Base-by-base conservation (phyloP, 2,113 vertebrate species). In the Nettapus auritus region DNA sequence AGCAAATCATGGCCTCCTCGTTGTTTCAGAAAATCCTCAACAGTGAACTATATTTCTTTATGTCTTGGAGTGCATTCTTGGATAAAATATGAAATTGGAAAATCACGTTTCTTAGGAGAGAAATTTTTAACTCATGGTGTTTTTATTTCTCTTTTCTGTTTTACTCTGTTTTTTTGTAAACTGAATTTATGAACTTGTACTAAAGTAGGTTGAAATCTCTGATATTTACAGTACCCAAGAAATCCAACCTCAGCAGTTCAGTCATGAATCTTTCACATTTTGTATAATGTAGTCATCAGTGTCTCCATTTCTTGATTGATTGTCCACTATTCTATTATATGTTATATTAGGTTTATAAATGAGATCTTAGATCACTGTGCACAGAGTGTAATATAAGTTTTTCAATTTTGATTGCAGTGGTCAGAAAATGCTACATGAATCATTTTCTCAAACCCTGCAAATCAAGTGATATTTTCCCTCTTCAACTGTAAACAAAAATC, bases 281-380 rank as follows among this genome's bases (percentile, higher is more conserved):
- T 93, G 81, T 95, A 76, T 95, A 95, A 97, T 95, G 88, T 94
- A 91, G 59, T 88, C 76, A 91, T 89, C 67, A 74, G 50, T 79
- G 79, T 89, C 83, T 95, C 84, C 86, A 56, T 86, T 92, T 88
- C 68, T 82, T 96, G 90, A 97, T 84, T 92, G 71, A 95, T 96
- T 89, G 46, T 71, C 69, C 83, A 95, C 23, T 94, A 88, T 86
- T 89, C 86, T 85, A 77, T 95, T 93, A 77, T 89, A 71, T 82
- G 38, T 95, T 89, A 53, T 90, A 92, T 91, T 88, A 90, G 28
- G 50, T 38, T 93, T 94, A 96, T 82, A 96, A 94, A 93, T 88
- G 73, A 53, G 64, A 87, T 85, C 85, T 95, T 88, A 90, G 88
- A 92, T 95, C 88, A 74, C 48, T 50, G 25, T 86, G 34, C 50